Evolutionary conservation across 2,888 invertebrate species (phyloP).

Genomic region (Camptogramma bilineatum): DNA sequence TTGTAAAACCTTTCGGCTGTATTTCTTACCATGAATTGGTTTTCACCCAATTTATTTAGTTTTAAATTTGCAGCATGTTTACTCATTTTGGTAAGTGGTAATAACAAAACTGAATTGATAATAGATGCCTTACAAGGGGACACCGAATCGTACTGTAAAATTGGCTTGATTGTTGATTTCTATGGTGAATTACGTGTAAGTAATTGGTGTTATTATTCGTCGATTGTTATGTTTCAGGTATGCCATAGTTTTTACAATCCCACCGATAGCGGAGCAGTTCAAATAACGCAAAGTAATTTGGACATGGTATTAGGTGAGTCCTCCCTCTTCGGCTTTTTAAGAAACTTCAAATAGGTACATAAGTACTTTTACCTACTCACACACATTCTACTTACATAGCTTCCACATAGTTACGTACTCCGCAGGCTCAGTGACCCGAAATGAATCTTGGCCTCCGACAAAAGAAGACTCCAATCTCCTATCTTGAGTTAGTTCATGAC

Average conservation of each 20-base stretch:
- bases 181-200: slow-evolving; percentile 69
- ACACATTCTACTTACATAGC: not conserved
- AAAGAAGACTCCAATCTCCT: no score
- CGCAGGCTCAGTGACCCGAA: no score
- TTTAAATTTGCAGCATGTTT: slow-evolving; percentile 62
- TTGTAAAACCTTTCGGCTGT: slow-evolving; percentile 38
- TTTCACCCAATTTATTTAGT: slow-evolving; percentile 57
- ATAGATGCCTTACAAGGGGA: not conserved
- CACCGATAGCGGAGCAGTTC: slow-evolving; percentile 92
- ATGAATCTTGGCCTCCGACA: no score
- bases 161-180: slow-evolving; percentile 64
- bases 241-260: slow-evolving; percentile 89
- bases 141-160: slow-evolving; percentile 45
- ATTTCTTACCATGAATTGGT: slow-evolving; percentile 58
- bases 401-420: not conserved
- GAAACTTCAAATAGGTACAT: slow-evolving; percentile 25
- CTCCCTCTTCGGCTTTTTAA: slow-evolving; percentile 42
- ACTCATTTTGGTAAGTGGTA: slow-evolving; percentile 71
- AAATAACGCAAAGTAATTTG: slow-evolving; percentile 92
- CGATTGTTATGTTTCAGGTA: slow-evolving; percentile 77
- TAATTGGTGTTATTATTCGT: slow-evolving; percentile 62
- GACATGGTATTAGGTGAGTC: slow-evolving; percentile 93
- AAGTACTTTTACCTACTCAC: not conserved
- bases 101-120: not conserved
- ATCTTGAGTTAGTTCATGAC: not conserved